A percentile compares a stretch with the other conserved stretches of the same genome.
phyloP scores from a whole-genome alignment of 2,113 vertebrate genomes.

The Planiliza haematocheilus region DNA sequence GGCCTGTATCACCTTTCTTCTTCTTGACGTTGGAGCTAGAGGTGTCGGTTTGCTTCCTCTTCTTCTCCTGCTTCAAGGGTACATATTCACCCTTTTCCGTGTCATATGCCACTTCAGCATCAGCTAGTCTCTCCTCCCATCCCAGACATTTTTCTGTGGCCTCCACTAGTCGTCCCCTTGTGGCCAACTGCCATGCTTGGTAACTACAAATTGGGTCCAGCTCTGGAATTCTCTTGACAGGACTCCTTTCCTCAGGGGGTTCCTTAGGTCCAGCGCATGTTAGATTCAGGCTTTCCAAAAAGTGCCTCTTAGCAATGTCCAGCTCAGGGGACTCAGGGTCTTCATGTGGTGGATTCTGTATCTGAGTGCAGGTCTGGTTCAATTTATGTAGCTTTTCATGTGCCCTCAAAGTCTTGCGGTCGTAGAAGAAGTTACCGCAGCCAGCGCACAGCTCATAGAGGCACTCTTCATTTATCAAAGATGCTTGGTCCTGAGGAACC shows the following conservation, averaged over 20 bases:
- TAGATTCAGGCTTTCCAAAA: conserved; percentile 89
- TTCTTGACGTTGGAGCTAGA: conserved; percentile 71
- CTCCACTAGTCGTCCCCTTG: conserved; percentile 91
- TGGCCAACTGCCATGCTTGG: conserved; percentile 96
- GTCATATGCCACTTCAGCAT: conserved; percentile 89
- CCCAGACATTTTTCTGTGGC: conserved; percentile 89
- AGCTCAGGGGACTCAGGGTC: conserved; percentile 40
- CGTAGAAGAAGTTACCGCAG: conserved; percentile 95
- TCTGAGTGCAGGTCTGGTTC: conserved; percentile 26
- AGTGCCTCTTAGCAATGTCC: conserved; percentile 75
- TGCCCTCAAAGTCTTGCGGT: conserved; percentile 87
- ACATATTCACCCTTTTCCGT: conserved; percentile 90
- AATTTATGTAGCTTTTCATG: conserved; percentile 89
- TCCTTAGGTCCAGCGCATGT: conserved; percentile 73
- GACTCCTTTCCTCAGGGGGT: conserved; percentile 59
- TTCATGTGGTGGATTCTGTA: conserved; percentile 43
- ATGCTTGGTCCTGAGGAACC: conserved; percentile 87
- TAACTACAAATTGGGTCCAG: conserved; percentile 96
- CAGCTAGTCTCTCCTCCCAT: conserved; percentile 89
- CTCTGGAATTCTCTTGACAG: conserved; percentile 88
- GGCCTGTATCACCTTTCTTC: conserved; percentile 68
- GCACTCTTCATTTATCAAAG: conserved; percentile 88
- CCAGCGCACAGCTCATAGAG: conserved; percentile 94
- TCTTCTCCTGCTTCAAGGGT: conserved; percentile 90
- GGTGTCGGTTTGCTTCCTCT: conserved; percentile 87